phyloP scores from a whole-genome alignment of 2,888 invertebrate species.

The Mylabris sibirica region DNA sequence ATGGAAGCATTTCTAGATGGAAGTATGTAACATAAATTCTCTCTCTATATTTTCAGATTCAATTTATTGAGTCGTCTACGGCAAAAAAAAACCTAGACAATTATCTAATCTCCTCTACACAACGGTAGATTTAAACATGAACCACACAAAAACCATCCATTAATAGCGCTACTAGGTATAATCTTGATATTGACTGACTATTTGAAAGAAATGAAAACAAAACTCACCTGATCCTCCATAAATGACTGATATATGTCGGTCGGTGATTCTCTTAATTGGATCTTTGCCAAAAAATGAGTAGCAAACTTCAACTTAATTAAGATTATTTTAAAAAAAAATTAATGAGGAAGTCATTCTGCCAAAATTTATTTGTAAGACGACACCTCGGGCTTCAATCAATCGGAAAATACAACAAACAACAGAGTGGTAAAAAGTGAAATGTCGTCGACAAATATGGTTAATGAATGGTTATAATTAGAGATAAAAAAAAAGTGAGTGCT shows the following conservation, averaged over 20 bases:
- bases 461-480: background rate
- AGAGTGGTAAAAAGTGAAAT: background rate
- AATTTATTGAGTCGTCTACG: background rate
- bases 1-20: background rate
- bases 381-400: background rate
- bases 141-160: background rate
- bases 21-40: background rate
- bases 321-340: background rate
- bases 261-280: background rate
- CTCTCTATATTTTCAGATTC: background rate
- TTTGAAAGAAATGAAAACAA: background rate
- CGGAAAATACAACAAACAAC: background rate
- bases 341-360: background rate
- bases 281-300: background rate
- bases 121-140: background rate
- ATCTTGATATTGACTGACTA: background rate
- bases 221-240: background rate
- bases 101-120: background rate
- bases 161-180: background rate
- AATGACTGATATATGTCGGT: background rate
- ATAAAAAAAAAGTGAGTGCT: slow-evolving; percentile 6
- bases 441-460: slow-evolving; percentile 7
- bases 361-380: background rate
- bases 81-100: slow-evolving; percentile 7
- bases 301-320: background rate